A percentile compares a stretch with the other conserved stretches of the same genome.
Evolutionary conservation across 37 sponge, comb jelly and placozoan species (phyloP).

Genomic region (Mnemiopsis leidyi): DNA sequence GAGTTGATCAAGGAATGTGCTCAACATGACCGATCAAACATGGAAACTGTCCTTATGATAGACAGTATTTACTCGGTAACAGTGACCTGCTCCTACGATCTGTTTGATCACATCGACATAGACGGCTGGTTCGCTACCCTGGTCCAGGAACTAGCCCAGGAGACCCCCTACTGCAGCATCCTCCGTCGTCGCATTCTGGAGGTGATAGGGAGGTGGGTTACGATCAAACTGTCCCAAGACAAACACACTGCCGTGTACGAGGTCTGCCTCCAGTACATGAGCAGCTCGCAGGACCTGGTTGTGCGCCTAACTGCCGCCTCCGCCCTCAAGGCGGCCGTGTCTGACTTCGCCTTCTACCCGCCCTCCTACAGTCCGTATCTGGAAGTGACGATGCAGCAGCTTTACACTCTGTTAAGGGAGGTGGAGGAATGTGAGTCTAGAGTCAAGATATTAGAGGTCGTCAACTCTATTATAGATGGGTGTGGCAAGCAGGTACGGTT

Average conservation of each 20-base stretch:
- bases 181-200: constrained; percentile 16
- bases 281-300: constrained; percentile 24
- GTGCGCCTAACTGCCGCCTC: constrained; percentile 46
- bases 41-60: constrained; percentile 28
- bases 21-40: constrained; percentile 30
- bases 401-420: constrained; percentile 2
- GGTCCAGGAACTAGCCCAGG: not conserved
- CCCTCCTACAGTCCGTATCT: constrained; percentile 2
- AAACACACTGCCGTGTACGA: constrained; percentile 28
- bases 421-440: constrained; percentile 30
- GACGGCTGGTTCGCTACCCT: constrained; percentile 17
- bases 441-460: constrained; percentile 26
- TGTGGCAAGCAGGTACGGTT: constrained; percentile 24
- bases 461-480: constrained; percentile 36
- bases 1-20: constrained; percentile 5
- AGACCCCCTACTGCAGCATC: constrained; percentile 41
- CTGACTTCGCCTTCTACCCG: constrained; percentile 56
- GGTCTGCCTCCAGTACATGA: constrained; percentile 49
- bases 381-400: not conserved
- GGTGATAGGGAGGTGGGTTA: constrained; percentile 63
- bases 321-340: constrained; percentile 52
- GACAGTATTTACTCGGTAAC: constrained; percentile 42
- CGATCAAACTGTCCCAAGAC: constrained; percentile 56
- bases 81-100: constrained; percentile 50
- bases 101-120: constrained; percentile 60